Percentiles rank a stretch among this genome's conserved stretches.
Evolutionary conservation across 2,113 vertebrate genomes (phyloP).

Genomic region (Axis porcinus): DNA sequence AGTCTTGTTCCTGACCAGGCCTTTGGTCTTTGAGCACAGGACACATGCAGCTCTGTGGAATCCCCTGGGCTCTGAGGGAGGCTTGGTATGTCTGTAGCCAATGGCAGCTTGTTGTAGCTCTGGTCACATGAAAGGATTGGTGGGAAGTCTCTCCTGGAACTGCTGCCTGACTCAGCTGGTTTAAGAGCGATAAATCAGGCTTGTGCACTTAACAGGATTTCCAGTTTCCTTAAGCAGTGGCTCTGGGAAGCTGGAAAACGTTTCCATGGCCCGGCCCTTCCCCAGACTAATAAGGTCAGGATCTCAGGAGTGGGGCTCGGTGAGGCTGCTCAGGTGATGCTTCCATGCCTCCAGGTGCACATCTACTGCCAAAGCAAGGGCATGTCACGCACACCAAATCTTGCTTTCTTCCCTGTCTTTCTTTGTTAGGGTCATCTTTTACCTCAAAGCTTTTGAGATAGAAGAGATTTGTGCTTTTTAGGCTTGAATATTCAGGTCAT

Average conservation of each 20-base stretch:
- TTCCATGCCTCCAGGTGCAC: background rate
- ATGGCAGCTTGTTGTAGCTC: background rate
- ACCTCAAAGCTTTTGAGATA: constrained; percentile 53
- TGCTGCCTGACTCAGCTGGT: background rate
- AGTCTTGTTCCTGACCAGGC: background rate
- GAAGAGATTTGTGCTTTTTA: constrained; percentile 51
- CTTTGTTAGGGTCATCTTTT: constrained; percentile 33
- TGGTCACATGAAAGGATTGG: background rate
- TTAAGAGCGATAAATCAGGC: background rate
- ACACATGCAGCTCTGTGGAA: background rate
- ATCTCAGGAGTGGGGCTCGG: background rate
- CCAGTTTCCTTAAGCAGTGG: background rate
- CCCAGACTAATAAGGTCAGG: background rate
- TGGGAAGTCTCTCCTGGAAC: background rate
- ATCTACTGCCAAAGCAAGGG: background rate
- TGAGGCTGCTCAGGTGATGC: background rate
- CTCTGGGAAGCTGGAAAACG: background rate
- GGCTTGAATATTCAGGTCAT: constrained; percentile 52
- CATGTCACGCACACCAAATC: background rate
- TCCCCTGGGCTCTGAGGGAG: background rate
- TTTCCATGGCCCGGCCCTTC: fast-evolving
- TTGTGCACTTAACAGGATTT: background rate
- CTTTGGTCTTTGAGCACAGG: background rate
- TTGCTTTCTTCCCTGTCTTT: constrained; percentile 21
- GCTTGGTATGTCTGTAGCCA: background rate